These are phyloP conservation scores for Stegophylla sp. DNA, from an alignment of 2,888 invertebrate species.

Conservation along the genomic window DNA sequence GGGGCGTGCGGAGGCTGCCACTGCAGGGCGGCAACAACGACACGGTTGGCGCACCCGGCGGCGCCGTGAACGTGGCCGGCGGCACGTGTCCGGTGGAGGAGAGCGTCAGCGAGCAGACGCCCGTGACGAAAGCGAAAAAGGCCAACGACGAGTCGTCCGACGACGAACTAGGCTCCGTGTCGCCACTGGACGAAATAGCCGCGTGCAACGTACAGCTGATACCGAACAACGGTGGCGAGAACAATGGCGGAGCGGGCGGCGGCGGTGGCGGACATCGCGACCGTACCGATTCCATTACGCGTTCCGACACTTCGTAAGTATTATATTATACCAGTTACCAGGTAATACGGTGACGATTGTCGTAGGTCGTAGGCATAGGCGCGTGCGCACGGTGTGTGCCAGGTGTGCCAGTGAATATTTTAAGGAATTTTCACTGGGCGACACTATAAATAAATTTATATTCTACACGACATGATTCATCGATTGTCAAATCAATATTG, in stretches of 20 bases:
- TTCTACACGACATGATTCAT: no score
- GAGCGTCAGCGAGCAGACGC: slow-evolving; percentile 75
- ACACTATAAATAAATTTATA: no score
- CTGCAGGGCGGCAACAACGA: slow-evolving; percentile 77
- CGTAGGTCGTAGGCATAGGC: no score
- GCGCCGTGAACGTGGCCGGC: slow-evolving; percentile 64
- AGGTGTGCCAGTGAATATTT: no score
- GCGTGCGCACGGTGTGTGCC: no score
- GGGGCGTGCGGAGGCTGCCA: slow-evolving; percentile 89
- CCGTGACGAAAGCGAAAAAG: slow-evolving; percentile 67
- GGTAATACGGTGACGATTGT: no score
- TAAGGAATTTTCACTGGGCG: no score
- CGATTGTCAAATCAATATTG: no score
- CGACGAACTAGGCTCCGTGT: slow-evolving; percentile 81
- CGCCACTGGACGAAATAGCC: slow-evolving; percentile 75
- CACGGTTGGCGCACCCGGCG: slow-evolving; percentile 69
- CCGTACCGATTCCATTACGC: slow-evolving; percentile 73
- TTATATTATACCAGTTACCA: no score
- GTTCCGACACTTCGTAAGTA: slow-evolving; percentile 74
- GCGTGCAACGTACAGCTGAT: slow-evolving; percentile 19
- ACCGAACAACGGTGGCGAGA: slow-evolving; percentile 7
- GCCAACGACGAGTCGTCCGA: slow-evolving; percentile 81
- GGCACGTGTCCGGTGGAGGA: slow-evolving; percentile 62
- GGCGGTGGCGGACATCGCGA: slow-evolving; percentile 65
- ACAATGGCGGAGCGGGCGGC: no score